Percentiles rank a stretch among this genome's conserved stretches.
Conservation (phyloP, 2,113 vertebrate species). For the Neolamprologus sp. region DNA sequence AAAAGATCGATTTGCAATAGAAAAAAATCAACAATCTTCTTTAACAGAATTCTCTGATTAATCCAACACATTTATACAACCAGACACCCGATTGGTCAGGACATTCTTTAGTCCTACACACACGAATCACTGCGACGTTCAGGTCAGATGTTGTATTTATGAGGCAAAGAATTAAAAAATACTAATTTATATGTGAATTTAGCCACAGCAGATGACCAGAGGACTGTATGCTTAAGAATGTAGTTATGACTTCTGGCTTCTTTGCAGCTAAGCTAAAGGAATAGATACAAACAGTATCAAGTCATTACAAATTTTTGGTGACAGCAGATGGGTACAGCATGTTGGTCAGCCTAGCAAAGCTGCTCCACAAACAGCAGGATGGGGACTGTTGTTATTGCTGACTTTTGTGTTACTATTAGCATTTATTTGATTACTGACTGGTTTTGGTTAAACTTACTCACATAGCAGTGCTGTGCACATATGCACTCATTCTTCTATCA, state of each 20-base stretch:
- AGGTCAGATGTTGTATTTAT: neutral
- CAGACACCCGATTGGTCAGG: neutral
- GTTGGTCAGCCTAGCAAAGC: neutral
- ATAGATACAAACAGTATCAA: neutral
- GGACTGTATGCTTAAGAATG: neutral
- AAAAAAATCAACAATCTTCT: neutral
- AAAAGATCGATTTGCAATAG: neutral
- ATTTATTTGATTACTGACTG: neutral
- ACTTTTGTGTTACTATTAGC: neutral
- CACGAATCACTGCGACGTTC: accelerated
- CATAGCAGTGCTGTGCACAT: neutral
- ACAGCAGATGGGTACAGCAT: neutral
- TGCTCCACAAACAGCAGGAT: neutral
- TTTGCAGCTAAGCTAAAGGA: neutral
- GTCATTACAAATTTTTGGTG: neutral
- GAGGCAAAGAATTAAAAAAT: neutral
- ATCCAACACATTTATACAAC: neutral
- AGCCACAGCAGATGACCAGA: neutral
- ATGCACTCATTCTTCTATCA: neutral
- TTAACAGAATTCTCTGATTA: neutral
- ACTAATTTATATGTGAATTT: neutral
- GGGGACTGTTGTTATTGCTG: neutral
- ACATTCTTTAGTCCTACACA: neutral
- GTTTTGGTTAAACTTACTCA: neutral
- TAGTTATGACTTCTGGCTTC: neutral